Evolutionary conservation across 2,797 vertebrate species (phyloP), one percentile per base, ranked within the genome.

Genomic region (Decapterus maruadsi): DNA sequence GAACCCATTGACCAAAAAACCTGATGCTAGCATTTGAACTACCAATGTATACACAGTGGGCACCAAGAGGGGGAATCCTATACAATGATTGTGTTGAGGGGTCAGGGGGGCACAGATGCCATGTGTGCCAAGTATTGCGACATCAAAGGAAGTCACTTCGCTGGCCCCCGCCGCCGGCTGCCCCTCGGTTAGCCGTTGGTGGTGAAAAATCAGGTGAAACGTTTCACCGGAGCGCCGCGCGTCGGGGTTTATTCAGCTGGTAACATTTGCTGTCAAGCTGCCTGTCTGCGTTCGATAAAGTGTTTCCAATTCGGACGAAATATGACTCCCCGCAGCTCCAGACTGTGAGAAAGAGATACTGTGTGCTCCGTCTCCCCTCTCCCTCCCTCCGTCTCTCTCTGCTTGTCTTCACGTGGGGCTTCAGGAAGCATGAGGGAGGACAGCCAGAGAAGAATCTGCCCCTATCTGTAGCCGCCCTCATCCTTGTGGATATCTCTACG

Each of bases 401-500:
- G 56, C 82, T 77, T 74, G 59, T 75, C 78, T 78, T 74, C 57
- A 63, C 68, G 67, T 60, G 72, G 72, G 82, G 73, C 75, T 86
- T 78, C 20, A 67, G 75, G 73, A 54, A 68, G 81, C 81, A 80
- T 26, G 69, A 82, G 51, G 5, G 53, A 61, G 59, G 45, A 80
- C 68, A 77, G 31, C 0, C 2, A 62, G 68, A 54, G 67, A 92
- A 93, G 82, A 93, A 90, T 89, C 85, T 66, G 76, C 94, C 93
- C 94, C 83, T 92, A 95, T 95, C 84, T 90, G n/a, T n/a, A 79
- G 72, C 80, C 55, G 16, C 93, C 94, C 93, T 89, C 92, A 93
- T 93, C 72, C 60, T 83, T 75, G 81, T 40, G 72, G 76, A 78
- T 89, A 91, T 94, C 91, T 89, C 77, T 72, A 58, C 72, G 63